Base-by-base conservation (phyloP, 2,113 vertebrate species). In the Hymenochirus boettgeri region DNA sequence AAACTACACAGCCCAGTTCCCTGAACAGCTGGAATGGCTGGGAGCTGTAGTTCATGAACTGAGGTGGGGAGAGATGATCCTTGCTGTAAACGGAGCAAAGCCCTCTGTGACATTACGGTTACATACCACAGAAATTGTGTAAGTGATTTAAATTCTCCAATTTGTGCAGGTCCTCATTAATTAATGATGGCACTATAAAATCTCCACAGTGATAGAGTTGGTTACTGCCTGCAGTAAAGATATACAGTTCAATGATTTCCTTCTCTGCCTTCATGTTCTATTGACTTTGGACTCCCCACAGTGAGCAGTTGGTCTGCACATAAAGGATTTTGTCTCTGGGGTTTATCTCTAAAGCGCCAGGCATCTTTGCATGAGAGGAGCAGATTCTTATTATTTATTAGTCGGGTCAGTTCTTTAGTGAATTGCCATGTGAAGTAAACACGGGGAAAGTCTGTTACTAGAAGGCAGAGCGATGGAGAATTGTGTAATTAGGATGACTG, bases 331-430 rank as follows among this genome's bases (percentile, higher is more conserved):
- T 39, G 47, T 67, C 54, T 22, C 64, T 29, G 33, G 64, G 56
- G 45, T 67, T 67, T 67, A 59, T 59, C 64, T 67, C 11, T 46
- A 6, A 31, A 59, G 23, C 23, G 33, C 64, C 64, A 67, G 64
- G 56, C 45, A 27, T 26, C 25, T 52, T n/a, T 59, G 64, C 64
- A 59, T 52, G 64, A 21, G 47, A 67, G 26, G 33, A 39, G 27
- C 64, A 52, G 64, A 59, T 51, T 48, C 33, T 22, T 12, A 59
- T 67, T 59, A 67, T 67, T 67, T 67, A 59, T 67, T 67, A 35
- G 47, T 33, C 15, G 56, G 56, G 37, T 59, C 45, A 18, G 42
- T 48, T 7, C 37, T 57, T 50, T 23, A 33, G 17, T 48, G 19
- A 48, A 23, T 22, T 10, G 22, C 64, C 7, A 45, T 35, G n/a